Percentiles rank a stretch among this genome's conserved stretches.
phyloP scores from a whole-genome alignment of 2,113 vertebrate species.

The cattle (Bos taurus) region ARS-UCD2.0 NC_037333.1:116724501-116725000 shows the following conservation, averaged over 20 bases:
- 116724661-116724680: not conserved
- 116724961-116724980: not conserved
- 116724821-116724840: not conserved
- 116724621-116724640: accelerated
- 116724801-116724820: not conserved
- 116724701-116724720: not conserved
- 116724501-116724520: not conserved
- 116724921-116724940: not conserved
- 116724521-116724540: not conserved
- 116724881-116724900: accelerated
- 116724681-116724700: not conserved
- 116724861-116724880: not conserved
- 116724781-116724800: not conserved
- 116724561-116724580: not conserved
- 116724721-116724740: not conserved
- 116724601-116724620: not conserved
- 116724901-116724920: not conserved
- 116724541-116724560: not conserved
- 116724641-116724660: not conserved
- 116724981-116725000: not conserved
- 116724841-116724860: not conserved
- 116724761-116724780: not conserved
- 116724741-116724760: not conserved
- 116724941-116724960: not conserved
- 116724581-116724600: accelerated